Evolutionary conservation across 2,113 vertebrate genomes (phyloP), one percentile per base, ranked within the genome.

Genomic region (Pedetes capensis): DNA sequence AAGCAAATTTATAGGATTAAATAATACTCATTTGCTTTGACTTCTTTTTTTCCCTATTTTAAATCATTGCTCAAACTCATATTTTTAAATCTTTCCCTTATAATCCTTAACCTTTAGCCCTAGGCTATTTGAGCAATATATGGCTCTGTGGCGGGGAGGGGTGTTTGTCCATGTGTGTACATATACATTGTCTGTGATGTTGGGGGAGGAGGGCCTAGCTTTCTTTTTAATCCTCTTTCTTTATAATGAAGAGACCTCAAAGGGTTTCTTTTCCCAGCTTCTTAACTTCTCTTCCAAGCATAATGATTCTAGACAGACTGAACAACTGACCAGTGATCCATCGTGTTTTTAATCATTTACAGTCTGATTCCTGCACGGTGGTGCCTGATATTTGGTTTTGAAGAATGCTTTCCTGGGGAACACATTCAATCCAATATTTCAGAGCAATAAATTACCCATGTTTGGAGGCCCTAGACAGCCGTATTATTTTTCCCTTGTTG

Each of bases 311-410:
- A 95, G 96, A 97, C 96, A 97, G 95, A 96, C 78, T 69, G 87
- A 95, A 95, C 69, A 86, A 96, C 94, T 96, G 96, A 95, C 95
- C 95, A 97, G 93, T 95, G 96, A 97, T 87, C 92, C 97, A 91
- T 95, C 47, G 13, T 97, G 85, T 82, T 96, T 95, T 96, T 96
- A 95, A 97, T 97, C 96, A 97, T 95, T 97, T 96, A 97, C 97
- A 97, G 97, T 95, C 72, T 93, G 95, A 96, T 97, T 96, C 95
- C 94, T 96, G 90, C 95, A 80, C 0, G 7, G 69, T 25, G 74
- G 37, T 88, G 88, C 93, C 78, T 96, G 95, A 88, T 97, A 92
- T 59, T 97, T 90, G 84, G 85, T 96, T 97, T 95, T 96, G 94
- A 97, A 97, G 94, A 96, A 95, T 94, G 94, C 27, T 76, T 96